phyloP scores from a whole-genome alignment of 1,140 invertebrate genomes.

The Panonychus citri region DNA sequence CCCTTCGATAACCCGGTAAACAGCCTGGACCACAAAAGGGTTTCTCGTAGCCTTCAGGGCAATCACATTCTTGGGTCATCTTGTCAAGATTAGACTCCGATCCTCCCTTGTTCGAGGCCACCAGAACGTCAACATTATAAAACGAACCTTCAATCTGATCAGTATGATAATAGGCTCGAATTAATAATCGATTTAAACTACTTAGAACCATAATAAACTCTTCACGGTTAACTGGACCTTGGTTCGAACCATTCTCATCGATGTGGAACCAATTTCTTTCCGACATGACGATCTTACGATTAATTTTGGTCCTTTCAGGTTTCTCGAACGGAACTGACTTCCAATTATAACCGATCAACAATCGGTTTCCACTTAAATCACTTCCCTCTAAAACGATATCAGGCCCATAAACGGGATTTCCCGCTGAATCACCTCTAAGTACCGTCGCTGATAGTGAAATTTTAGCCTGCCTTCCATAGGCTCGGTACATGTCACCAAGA shows the following conservation, averaged over 20 bases:
- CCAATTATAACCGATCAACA: no score
- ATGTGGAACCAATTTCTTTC: no score
- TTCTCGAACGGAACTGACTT: no score
- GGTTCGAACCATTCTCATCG: no score
- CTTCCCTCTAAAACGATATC: constrained; percentile 60
- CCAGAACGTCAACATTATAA: constrained; percentile 25
- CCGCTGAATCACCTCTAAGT: constrained; percentile 63
- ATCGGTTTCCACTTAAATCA: no score
- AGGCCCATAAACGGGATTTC: constrained; percentile 50
- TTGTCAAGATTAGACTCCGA: constrained; percentile 11
- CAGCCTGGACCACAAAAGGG: constrained; percentile 54
- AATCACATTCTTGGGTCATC: constrained; percentile 30
- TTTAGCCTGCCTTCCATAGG: constrained; percentile 56
- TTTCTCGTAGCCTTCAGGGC: constrained; percentile 41
- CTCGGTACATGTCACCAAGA: constrained; percentile 31
- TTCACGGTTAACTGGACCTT: no score
- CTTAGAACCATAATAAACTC: no score
- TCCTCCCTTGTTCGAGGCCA: constrained; percentile 19
- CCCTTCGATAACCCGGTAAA: constrained; percentile 47
- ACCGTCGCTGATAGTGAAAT: constrained; percentile 61
- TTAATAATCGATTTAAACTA: constrained; percentile 49
- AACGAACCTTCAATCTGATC: constrained; percentile 64
- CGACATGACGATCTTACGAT: no score
- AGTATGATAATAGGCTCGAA: constrained; percentile 74
- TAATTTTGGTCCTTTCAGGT: no score